Conservation (phyloP, 1,140 invertebrate species). For the Pectinophora gossypiella region DNA sequence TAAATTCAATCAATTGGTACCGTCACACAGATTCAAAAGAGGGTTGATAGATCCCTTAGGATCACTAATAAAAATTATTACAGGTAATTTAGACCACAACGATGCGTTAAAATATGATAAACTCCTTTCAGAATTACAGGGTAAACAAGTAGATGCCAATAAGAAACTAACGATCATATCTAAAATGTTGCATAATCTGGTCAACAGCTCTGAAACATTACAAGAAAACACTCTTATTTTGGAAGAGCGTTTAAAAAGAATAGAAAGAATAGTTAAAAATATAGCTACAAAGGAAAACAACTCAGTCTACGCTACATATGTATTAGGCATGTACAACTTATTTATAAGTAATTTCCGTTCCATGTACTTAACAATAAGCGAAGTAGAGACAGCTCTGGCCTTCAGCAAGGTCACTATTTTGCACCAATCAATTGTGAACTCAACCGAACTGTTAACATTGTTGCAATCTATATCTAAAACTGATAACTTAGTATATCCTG, state of each 20-base stretch:
- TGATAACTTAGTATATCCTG: not conserved
- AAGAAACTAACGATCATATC: not conserved
- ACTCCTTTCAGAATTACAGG: not conserved
- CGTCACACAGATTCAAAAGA: not conserved
- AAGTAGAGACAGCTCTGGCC: not conserved
- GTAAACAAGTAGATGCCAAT: not conserved
- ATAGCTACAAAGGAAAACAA: not conserved
- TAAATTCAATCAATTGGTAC: not conserved
- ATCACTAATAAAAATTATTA: not conserved
- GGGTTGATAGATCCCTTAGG: not conserved
- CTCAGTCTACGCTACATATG: not conserved
- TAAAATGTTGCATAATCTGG: not conserved
- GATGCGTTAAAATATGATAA: not conserved
- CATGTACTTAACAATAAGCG: not conserved
- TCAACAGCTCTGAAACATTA: not conserved
- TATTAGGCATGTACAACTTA: not conserved
- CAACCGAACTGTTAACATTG: not conserved
- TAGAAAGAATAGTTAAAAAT: not conserved
- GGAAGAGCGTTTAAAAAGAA: not conserved
- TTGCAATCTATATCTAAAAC: not conserved
- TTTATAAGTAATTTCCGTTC: not conserved
- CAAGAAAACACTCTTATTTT: not conserved
- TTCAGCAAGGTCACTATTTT: not conserved
- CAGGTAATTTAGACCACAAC: not conserved
- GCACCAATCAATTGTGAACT: not conserved